Base-by-base conservation (phyloP, 2,113 vertebrate species). In the Haemorhous mexicanus region DNA sequence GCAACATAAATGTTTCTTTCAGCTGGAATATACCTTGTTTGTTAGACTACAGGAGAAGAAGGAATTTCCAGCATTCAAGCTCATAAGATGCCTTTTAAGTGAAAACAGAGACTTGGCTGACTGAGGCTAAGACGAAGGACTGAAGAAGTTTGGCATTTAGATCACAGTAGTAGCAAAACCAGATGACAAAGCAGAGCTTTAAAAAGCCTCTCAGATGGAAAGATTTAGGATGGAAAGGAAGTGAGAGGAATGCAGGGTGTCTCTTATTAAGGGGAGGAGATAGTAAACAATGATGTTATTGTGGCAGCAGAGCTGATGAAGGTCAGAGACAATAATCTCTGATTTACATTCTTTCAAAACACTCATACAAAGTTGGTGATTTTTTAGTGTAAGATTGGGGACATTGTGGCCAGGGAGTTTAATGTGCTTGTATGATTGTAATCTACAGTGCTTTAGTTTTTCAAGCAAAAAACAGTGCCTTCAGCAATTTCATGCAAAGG, bases 211-310 rank as follows among this genome's bases (percentile, higher is more conserved):
- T 92, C 68, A 58, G 44, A 93, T 49, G 47, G 75, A 83, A 93
- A 90, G 16, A 56, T 81, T 63, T 93, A 39, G 59, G 27, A 50
- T 10, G 5, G 82, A 94, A 93, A 92, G 88, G 83, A 94, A 93
- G 50, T 53, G 55, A 92, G 67, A 80, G 72, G 85, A 95, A 86
- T 77, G 37, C 72, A 90, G 73, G 33, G 73, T 81, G 75, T 85
- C 5, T 8, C 76, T 78, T 70, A 63, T 52, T 59, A 63, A 87
- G 8, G 44, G 69, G 47, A 77, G 47, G 83, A 92, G 86, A 75
- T 44, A 81, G 64, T 74, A 95, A 97, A 95, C 83, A 88, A 84
- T 67, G 68, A 78, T 89, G 62, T 49, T 95, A 66, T 92, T 93
- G 89, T 96, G 62, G 66, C 66, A 75, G 77, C 10, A 39, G 58